phyloP scores from a whole-genome alignment of 2,797 vertebrate species.

The Argya squamiceps region DNA sequence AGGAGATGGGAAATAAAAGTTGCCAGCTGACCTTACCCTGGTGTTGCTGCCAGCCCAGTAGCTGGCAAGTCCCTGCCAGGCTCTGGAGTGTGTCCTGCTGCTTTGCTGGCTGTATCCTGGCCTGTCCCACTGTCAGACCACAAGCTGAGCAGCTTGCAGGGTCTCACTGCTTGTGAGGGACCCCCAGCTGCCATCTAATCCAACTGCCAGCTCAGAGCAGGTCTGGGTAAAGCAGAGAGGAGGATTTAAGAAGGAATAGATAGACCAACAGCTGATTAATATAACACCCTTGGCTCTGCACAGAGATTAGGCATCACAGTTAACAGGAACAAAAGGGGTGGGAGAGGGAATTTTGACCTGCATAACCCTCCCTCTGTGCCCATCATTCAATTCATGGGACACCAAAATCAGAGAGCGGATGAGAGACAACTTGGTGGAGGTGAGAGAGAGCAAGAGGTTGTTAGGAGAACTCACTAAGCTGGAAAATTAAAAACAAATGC shows the following conservation, averaged over 20 bases:
- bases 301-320: background rate
- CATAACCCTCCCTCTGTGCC: accelerated
- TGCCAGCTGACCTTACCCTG: accelerated
- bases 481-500: background rate
- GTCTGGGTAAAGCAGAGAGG: background rate
- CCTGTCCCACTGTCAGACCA: accelerated
- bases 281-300: background rate
- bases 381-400: accelerated
- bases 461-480: background rate
- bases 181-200: background rate
- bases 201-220: background rate
- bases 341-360: background rate
- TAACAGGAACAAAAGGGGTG: background rate
- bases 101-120: background rate
- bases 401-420: accelerated
- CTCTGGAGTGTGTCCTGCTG: background rate
- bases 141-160: background rate
- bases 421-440: background rate
- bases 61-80: background rate
- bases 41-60: background rate
- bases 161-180: accelerated
- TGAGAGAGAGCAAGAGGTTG: background rate
- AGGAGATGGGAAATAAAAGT: background rate
- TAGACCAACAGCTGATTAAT: background rate
- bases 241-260: background rate